Conservation (phyloP, 2,113 vertebrate genomes). For the Macquaria ambigua region DNA sequence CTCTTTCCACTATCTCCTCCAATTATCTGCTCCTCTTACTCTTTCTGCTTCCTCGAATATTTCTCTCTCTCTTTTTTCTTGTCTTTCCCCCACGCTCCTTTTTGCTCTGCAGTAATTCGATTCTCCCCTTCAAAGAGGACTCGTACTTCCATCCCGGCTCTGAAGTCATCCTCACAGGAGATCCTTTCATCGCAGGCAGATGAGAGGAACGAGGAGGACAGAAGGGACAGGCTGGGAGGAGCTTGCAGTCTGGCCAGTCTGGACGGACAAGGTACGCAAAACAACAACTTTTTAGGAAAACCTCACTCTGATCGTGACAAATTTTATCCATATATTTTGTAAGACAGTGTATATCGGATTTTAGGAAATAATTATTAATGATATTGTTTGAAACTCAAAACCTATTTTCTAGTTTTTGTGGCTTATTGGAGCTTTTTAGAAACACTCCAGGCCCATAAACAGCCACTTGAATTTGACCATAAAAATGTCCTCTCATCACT, state of each 20-base stretch:
- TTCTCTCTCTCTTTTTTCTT: not conserved
- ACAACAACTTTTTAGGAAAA: not conserved
- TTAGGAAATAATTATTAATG: constrained; percentile 8
- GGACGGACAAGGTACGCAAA: constrained; percentile 92
- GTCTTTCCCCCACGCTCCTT: constrained; percentile 3
- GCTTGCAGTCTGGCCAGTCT: constrained; percentile 94
- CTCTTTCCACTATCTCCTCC: constrained; percentile 8
- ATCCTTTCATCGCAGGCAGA: constrained; percentile 88
- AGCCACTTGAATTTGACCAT: constrained; percentile 37
- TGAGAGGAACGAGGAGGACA: constrained; percentile 88
- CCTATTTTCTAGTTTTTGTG: not conserved
- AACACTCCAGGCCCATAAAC: constrained; percentile 40
- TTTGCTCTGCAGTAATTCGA: constrained; percentile 86
- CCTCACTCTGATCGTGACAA: not conserved
- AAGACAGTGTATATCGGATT: not conserved
- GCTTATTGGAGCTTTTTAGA: constrained; percentile 37
- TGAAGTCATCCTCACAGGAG: constrained; percentile 96
- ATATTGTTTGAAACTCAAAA: constrained; percentile 5
- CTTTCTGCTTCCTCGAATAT: not conserved
- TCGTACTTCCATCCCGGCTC: constrained; percentile 91
- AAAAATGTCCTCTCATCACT: constrained; percentile 37
- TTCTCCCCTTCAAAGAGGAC: constrained; percentile 94
- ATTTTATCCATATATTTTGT: not conserved
- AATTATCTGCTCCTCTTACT: constrained; percentile 29
- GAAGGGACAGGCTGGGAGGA: constrained; percentile 85